Conservation (phyloP, 2,888 invertebrate genomes). For the Agrotis clavis region DNA sequence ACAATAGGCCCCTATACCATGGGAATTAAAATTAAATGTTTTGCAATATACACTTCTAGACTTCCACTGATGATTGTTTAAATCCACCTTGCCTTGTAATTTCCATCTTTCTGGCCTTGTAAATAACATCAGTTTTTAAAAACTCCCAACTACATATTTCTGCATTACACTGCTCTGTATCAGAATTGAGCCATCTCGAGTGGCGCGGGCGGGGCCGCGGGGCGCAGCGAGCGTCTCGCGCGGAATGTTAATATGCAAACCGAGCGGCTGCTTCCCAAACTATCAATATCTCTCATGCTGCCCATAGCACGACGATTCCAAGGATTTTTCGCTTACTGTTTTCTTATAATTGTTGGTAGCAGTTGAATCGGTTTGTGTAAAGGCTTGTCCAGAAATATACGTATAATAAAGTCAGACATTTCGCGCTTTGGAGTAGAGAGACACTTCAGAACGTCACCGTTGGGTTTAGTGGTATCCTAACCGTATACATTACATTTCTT, state of each 20-base stretch:
- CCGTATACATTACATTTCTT: too few relatives aligned
- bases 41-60: too few relatives aligned
- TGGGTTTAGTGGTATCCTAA: too few relatives aligned
- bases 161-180: conserved; percentile 71
- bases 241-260: conserved; percentile 85
- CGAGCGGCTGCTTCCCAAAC: conserved; percentile 56
- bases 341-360: conserved; percentile 38
- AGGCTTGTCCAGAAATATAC: too few relatives aligned
- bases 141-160: neutral
- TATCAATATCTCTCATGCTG: conserved; percentile 63
- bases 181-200: conserved; percentile 81
- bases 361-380: neutral
- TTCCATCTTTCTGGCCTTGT: neutral
- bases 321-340: conserved; percentile 46
- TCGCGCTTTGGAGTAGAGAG: too few relatives aligned
- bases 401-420: too few relatives aligned
- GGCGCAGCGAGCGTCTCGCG: conserved; percentile 66
- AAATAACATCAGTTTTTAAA: neutral
- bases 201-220: conserved; percentile 64
- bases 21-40: too few relatives aligned
- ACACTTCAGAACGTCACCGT: too few relatives aligned
- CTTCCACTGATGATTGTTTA: too few relatives aligned
- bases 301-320: conserved; percentile 51
- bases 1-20: too few relatives aligned
- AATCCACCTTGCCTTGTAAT: neutral